Evolutionary conservation across 2,113 vertebrate genomes (phyloP).

Genomic region (Sebastes schlegelii): DNA sequence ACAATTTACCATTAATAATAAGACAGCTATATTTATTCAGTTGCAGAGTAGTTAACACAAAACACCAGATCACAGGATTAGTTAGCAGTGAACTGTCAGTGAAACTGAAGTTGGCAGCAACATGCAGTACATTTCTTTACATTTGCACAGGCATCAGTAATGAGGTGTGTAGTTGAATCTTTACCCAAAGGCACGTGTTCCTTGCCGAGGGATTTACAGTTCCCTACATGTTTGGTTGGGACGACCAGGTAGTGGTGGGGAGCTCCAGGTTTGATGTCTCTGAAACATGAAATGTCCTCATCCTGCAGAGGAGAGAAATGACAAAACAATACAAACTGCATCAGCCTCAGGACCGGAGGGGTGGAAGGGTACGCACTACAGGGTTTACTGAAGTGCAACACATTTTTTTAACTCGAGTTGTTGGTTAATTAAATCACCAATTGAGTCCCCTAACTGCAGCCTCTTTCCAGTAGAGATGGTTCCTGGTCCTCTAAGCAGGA

Average conservation of each 20-base stretch:
- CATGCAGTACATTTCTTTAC: background rate
- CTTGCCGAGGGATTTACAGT: constrained; percentile 90
- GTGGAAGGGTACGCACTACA: too few relatives aligned
- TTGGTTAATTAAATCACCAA: background rate
- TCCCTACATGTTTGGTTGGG: constrained; percentile 91
- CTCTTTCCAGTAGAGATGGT: too few relatives aligned
- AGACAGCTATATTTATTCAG: background rate
- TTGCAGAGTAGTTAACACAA: background rate
- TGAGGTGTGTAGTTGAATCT: background rate
- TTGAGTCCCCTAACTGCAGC: background rate
- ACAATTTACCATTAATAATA: background rate
- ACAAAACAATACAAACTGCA: background rate
- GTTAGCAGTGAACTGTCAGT: background rate
- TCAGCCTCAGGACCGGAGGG: background rate
- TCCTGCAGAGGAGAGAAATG: constrained; percentile 76
- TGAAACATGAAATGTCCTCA: constrained; percentile 93
- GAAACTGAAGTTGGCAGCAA: background rate
- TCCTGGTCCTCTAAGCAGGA: too few relatives aligned
- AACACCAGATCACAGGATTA: background rate
- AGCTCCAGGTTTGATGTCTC: constrained; percentile 91
- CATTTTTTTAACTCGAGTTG: background rate
- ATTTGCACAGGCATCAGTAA: background rate
- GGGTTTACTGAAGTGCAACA: background rate
- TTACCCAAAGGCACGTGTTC: constrained; percentile 90
- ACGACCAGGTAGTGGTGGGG: constrained; percentile 96